Percentiles rank a stretch among this genome's conserved stretches.
Conservation (phyloP, 2,888 invertebrate species). For the Iphiclides podalirius region DNA sequence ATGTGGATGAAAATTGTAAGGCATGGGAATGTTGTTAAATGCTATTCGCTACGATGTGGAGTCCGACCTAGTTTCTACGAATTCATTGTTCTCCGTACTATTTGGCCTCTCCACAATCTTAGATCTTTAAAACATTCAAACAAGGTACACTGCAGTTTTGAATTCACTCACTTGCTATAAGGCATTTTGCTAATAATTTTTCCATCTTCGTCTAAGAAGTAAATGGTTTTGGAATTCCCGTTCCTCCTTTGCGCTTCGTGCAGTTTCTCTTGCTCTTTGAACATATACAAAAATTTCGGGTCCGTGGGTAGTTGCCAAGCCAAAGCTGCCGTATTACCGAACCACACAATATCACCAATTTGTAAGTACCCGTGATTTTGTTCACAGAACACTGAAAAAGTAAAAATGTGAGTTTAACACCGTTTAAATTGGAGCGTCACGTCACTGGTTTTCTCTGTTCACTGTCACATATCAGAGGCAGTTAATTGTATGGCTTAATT, state of each 20-base stretch:
- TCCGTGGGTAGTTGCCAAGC: slow-evolving; percentile 88
- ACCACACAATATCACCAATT: slow-evolving; percentile 81
- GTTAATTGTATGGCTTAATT: too few relatives aligned
- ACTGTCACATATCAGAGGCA: too few relatives aligned
- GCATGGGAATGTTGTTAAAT: background rate
- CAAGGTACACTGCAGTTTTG: too few relatives aligned
- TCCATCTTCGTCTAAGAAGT: slow-evolving; percentile 57
- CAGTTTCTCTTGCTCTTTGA: slow-evolving; percentile 44
- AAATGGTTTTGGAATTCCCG: slow-evolving; percentile 48
- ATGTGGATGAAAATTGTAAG: slow-evolving; percentile 1
- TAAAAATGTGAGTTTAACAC: too few relatives aligned
- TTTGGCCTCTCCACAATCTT: background rate
- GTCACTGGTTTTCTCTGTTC: too few relatives aligned
- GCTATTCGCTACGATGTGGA: background rate
- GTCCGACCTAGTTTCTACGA: background rate
- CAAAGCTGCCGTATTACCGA: slow-evolving; percentile 87
- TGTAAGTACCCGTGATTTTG: slow-evolving; percentile 81
- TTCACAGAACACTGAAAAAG: slow-evolving; percentile 79
- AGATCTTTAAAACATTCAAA: background rate
- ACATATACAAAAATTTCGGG: slow-evolving; percentile 49
- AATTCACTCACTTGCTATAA: slow-evolving; percentile 51
- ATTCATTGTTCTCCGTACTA: background rate
- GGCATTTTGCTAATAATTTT: slow-evolving; percentile 55
- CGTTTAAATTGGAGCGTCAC: too few relatives aligned
- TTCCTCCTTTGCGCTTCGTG: slow-evolving; percentile 43